Evolutionary conservation across 2,888 invertebrate genomes (phyloP).

Genomic region (Drosophila putrida): DNA sequence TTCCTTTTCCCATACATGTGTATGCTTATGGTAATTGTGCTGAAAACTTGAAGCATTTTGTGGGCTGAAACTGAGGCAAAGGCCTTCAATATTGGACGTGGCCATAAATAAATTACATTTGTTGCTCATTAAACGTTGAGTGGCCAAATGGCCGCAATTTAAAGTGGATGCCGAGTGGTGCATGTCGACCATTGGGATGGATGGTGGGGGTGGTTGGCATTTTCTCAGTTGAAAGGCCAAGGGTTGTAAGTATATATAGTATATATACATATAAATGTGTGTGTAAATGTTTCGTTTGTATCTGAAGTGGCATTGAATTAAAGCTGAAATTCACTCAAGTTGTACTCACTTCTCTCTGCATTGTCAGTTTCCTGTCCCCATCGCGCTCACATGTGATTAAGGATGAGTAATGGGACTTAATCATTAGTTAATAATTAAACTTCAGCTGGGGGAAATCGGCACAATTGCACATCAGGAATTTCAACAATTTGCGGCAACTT

Average conservation of each 20-base stretch:
- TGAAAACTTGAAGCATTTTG: slow-evolving; percentile 78
- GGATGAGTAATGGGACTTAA: slow-evolving; percentile 55
- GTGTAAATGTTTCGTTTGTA: slow-evolving; percentile 3
- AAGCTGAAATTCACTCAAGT: slow-evolving; percentile 45
- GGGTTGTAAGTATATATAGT: background rate
- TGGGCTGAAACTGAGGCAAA: slow-evolving; percentile 57
- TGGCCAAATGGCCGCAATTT: slow-evolving; percentile 68
- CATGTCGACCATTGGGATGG: slow-evolving; percentile 4
- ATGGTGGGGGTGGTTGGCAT: background rate
- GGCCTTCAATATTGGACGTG: slow-evolving; percentile 58
- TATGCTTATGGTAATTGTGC: slow-evolving; percentile 78
- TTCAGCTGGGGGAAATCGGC: slow-evolving; percentile 13
- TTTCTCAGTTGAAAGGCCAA: slow-evolving; percentile 12
- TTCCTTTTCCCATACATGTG: slow-evolving; percentile 21
- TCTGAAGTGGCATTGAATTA: slow-evolving; percentile 66
- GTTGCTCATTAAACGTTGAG: slow-evolving; percentile 78
- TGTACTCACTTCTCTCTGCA: background rate
- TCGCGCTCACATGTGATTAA: slow-evolving; percentile 33
- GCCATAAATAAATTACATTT: slow-evolving; percentile 78
- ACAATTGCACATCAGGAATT: slow-evolving; percentile 15
- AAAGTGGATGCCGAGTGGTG: slow-evolving; percentile 33
- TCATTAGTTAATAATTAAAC: slow-evolving; percentile 59
- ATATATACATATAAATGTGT: background rate
- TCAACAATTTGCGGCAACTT: slow-evolving; percentile 23
- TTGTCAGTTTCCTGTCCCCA: background rate